Conservation (phyloP, 2,888 invertebrate genomes). For the Brachynemurus nebulosus region DNA sequence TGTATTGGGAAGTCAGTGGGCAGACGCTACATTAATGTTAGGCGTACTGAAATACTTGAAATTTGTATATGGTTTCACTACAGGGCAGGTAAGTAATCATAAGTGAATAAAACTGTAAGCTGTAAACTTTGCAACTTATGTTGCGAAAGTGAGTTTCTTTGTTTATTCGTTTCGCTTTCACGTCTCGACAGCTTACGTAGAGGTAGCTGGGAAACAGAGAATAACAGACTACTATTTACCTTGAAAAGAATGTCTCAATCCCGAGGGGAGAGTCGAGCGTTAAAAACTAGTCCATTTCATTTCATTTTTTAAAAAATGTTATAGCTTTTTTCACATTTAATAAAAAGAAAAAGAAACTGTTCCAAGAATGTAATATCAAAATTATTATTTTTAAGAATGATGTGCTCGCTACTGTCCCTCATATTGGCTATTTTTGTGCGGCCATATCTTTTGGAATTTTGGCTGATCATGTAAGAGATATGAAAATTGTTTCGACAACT, state of each 20-base stretch:
- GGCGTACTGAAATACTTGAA: constrained; percentile 44
- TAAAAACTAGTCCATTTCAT: too few relatives aligned
- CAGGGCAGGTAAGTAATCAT: constrained; percentile 34
- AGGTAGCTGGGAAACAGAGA: too few relatives aligned
- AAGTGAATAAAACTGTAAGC: neutral
- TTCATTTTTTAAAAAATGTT: too few relatives aligned
- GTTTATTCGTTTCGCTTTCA: too few relatives aligned
- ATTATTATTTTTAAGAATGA: constrained; percentile 31
- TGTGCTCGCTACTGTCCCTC: constrained; percentile 38
- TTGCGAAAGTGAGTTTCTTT: neutral
- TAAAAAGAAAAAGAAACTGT: too few relatives aligned
- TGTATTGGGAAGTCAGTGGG: constrained; percentile 44
- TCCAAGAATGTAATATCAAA: neutral
- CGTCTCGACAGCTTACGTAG: too few relatives aligned
- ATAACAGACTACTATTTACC: too few relatives aligned
- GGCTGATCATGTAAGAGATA: constrained; percentile 39
- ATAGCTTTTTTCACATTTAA: too few relatives aligned
- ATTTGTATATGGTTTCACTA: constrained; percentile 42
- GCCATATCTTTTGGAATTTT: constrained; percentile 41
- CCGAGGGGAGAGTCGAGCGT: too few relatives aligned
- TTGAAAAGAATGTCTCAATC: too few relatives aligned
- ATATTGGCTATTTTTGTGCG: constrained; percentile 41
- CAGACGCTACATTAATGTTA: constrained; percentile 40
- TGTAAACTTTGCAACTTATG: too few relatives aligned
- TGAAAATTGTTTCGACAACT: constrained; percentile 39